Percentiles rank a stretch among this genome's conserved stretches.
Evolutionary conservation across 2,888 invertebrate species (phyloP).

Genomic region (Drosophila mayaguana): DNA sequence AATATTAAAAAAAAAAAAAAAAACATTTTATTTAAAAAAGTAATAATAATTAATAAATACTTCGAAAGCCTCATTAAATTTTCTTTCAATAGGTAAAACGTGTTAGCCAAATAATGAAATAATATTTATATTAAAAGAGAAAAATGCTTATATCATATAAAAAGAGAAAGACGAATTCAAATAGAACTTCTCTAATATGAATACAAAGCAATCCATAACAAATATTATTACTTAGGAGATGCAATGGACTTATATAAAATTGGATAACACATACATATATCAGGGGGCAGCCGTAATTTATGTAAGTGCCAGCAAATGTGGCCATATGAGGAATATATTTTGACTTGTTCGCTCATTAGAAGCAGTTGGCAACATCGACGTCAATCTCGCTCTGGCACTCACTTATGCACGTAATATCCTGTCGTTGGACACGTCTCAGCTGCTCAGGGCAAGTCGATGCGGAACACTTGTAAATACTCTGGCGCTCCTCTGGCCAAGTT

Average conservation of each 20-base stretch:
- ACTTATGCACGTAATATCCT: slow-evolving; percentile 70
- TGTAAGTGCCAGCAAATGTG: slow-evolving; percentile 1
- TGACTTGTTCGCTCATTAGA: slow-evolving; percentile 38
- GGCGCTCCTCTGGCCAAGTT: slow-evolving; percentile 36
- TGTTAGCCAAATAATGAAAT: too few relatives aligned
- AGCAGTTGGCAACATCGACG: slow-evolving; percentile 15
- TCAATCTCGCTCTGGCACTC: slow-evolving; percentile 31
- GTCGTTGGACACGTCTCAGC: slow-evolving; percentile 63
- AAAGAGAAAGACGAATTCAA: too few relatives aligned
- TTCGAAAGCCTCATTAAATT: too few relatives aligned
- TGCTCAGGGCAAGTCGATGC: slow-evolving; percentile 54
- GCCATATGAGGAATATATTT: slow-evolving; percentile 3
- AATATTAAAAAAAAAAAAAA: too few relatives aligned
- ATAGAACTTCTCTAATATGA: too few relatives aligned
- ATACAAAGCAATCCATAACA: too few relatives aligned
- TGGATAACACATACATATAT: neutral
- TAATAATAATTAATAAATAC: too few relatives aligned
- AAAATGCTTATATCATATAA: too few relatives aligned
- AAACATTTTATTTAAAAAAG: too few relatives aligned
- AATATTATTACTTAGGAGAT: too few relatives aligned
- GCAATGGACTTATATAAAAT: neutral
- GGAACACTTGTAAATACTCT: slow-evolving; percentile 53
- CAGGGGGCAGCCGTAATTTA: neutral
- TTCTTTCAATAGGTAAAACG: too few relatives aligned
- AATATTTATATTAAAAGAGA: too few relatives aligned